Evolutionary conservation across 2,113 vertebrate genomes (phyloP).

Genomic region (Psophia crepitans): DNA sequence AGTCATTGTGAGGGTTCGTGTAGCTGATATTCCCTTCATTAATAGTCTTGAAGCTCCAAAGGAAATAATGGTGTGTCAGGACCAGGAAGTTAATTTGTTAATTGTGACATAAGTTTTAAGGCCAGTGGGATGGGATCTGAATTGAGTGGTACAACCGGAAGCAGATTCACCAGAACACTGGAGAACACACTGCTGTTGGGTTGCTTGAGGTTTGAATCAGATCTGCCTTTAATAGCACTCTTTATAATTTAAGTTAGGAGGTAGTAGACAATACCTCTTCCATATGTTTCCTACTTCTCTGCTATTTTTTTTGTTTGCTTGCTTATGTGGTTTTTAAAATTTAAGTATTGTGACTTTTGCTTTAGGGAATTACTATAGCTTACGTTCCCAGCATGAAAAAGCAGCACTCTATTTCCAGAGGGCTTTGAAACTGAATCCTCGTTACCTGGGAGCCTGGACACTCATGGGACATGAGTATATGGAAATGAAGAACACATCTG

Average conservation of each 20-base stretch:
- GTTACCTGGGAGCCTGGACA: conserved; percentile 96
- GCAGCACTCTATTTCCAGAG: conserved; percentile 98
- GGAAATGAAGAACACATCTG: conserved; percentile 99
- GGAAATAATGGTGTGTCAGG: neutral
- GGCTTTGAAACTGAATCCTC: conserved; percentile 94
- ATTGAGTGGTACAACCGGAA: neutral
- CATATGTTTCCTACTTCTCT: neutral
- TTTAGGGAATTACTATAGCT: conserved; percentile 95
- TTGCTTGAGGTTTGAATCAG: neutral
- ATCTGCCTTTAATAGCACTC: neutral
- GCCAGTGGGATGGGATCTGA: neutral
- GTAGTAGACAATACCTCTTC: neutral
- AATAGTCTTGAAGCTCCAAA: neutral
- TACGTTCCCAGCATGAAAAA: conserved; percentile 97
- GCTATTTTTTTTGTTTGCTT: neutral
- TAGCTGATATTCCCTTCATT: neutral
- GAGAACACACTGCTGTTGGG: neutral
- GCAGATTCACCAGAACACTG: neutral
- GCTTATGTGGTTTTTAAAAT: neutral
- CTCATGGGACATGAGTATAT: conserved; percentile 99
- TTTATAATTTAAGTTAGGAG: neutral
- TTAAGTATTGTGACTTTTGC: conserved; percentile 25
- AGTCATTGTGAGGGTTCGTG: neutral
- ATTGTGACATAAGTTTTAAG: neutral
- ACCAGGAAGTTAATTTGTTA: neutral